Conservation (phyloP, 2,888 invertebrate genomes). For the Campoletis raptor region DNA sequence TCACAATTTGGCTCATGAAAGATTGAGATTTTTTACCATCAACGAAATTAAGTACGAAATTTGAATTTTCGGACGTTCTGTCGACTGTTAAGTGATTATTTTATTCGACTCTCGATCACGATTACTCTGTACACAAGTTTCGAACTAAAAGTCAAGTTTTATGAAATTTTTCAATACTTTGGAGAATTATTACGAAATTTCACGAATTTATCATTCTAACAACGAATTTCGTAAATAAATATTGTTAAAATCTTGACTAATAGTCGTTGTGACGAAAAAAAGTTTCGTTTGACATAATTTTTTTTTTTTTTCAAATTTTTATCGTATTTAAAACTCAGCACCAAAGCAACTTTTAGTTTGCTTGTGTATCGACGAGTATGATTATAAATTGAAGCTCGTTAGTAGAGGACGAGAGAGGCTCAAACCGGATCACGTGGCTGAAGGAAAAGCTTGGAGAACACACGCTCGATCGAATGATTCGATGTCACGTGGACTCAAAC, state of each 20-base stretch:
- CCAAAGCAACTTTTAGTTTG: neutral
- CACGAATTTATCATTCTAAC: neutral
- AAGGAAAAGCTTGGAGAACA: conserved; percentile 2
- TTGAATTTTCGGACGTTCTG: neutral
- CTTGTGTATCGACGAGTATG: neutral
- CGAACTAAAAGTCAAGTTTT: neutral
- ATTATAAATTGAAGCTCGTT: neutral
- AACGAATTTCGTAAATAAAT: neutral
- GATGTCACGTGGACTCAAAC: neutral
- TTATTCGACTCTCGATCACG: neutral
- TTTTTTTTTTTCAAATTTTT: neutral
- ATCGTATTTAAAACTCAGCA: neutral
- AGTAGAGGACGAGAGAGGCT: conserved; percentile 13
- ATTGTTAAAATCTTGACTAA: neutral
- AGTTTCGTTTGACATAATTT: neutral
- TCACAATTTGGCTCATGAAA: neutral
- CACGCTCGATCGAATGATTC: neutral
- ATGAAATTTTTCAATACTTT: neutral
- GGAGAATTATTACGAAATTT: neutral
- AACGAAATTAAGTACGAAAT: conserved; percentile 14
- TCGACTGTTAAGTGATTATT: neutral
- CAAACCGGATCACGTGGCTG: conserved; percentile 4
- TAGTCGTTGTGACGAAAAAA: neutral
- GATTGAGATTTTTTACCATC: neutral
- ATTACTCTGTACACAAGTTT: no score